These are phyloP conservation scores for Clitarchus hookeri DNA, from an alignment of 2,888 invertebrate species.

Conservation along the genomic window DNA sequence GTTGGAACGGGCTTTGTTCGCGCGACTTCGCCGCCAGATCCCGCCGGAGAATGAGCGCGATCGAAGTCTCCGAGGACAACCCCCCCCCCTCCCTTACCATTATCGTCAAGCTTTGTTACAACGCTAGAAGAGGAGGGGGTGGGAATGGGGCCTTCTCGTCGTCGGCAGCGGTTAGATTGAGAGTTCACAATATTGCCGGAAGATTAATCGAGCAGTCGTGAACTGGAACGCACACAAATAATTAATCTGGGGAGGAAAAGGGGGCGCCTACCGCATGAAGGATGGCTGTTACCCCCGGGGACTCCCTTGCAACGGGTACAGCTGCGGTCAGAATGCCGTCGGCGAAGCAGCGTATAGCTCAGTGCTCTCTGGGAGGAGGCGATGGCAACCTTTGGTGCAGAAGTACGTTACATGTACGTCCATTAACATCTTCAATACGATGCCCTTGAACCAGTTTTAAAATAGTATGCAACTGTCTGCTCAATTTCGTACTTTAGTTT, in stretches of 20 bases:
- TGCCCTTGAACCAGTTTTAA: too few species aligned
- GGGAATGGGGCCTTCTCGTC: too few species aligned
- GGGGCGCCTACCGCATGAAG: neutral
- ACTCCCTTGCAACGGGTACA: neutral
- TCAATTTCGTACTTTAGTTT: too few species aligned
- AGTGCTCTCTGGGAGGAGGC: too few species aligned
- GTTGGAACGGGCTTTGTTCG: neutral
- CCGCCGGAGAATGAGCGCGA: neutral
- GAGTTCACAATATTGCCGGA: neutral
- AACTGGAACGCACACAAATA: constrained; percentile 34
- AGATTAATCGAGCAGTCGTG: constrained; percentile 33
- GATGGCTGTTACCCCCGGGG: neutral
- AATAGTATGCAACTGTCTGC: too few species aligned
- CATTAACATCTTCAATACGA: too few species aligned
- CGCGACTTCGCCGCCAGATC: neutral
- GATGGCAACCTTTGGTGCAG: too few species aligned
- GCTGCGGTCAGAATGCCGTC: too few species aligned
- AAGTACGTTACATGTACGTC: too few species aligned
- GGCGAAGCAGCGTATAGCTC: too few species aligned
- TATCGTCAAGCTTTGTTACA: neutral
- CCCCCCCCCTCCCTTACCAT: neutral
- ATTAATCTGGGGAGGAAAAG: constrained; percentile 30
- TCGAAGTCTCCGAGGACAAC: too few species aligned
- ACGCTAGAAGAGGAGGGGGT: neutral
- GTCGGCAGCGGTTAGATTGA: neutral